Conservation (phyloP, 2,113 vertebrate genomes). For the Zosterops japonicus region DNA sequence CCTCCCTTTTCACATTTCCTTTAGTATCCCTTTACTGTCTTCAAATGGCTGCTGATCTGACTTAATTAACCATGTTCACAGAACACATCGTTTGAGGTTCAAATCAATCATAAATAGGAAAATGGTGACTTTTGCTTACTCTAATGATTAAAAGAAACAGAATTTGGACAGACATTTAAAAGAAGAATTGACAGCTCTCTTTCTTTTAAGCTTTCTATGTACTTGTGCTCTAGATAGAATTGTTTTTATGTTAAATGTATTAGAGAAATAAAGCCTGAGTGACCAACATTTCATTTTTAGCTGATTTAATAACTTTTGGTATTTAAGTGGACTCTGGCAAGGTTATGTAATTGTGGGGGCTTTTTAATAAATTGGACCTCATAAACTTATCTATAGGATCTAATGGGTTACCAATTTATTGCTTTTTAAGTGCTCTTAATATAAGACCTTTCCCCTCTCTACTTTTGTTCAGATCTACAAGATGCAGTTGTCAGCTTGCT, state of each 20-base stretch:
- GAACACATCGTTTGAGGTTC: background rate
- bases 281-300: background rate
- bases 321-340: background rate
- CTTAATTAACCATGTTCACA: background rate
- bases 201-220: background rate
- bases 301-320: background rate
- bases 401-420: background rate
- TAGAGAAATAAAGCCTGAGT: background rate
- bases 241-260: fast-evolving
- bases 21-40: background rate
- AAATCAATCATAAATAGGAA: background rate
- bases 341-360: fast-evolving
- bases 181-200: background rate
- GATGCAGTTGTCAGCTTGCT: background rate
- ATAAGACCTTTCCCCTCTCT: fast-evolving
- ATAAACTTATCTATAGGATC: background rate
- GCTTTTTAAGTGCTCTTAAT: background rate
- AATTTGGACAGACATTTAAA: background rate
- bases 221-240: background rate
- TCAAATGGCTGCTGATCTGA: background rate
- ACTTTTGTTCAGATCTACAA: background rate
- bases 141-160: background rate
- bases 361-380: background rate
- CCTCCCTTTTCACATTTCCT: background rate
- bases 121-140: background rate